Conservation (phyloP, 2,113 vertebrate species). For the Lamprologus callipterus region DNA sequence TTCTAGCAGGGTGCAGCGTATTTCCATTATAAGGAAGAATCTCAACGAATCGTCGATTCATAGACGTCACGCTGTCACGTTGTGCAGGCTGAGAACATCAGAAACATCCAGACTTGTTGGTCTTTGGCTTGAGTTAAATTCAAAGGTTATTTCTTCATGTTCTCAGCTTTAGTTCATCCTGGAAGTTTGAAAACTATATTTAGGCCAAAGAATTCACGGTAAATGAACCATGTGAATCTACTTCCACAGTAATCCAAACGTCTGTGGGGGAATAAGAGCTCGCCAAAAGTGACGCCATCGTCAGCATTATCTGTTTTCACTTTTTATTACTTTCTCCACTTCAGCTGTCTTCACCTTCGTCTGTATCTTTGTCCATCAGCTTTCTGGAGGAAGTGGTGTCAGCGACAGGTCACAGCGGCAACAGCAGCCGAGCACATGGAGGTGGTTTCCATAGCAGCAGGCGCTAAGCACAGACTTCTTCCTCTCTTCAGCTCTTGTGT, state of each 20-base stretch:
- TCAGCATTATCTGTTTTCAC: not conserved
- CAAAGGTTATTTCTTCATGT: not conserved
- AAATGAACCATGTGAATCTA: not conserved
- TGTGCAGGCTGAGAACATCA: not conserved
- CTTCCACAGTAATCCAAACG: not conserved
- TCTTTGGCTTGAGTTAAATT: not conserved
- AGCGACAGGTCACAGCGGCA: constrained; percentile 16
- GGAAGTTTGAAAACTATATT: not conserved
- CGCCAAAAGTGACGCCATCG: not conserved
- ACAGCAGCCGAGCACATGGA: constrained; percentile 37
- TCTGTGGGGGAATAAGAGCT: not conserved
- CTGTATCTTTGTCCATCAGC: constrained; percentile 4
- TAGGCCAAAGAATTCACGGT: not conserved
- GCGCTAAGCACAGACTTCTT: constrained; percentile 31
- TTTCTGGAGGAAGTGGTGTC: constrained; percentile 72
- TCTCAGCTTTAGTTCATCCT: not conserved
- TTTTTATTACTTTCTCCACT: not conserved
- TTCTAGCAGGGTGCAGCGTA: not conserved
- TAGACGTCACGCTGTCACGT: rapidly evolving
- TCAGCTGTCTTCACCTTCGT: not conserved
- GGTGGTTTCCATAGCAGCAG: constrained; percentile 47
- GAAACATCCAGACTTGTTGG: not conserved
- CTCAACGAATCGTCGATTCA: rapidly evolving
- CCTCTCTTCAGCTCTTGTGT: not conserved
- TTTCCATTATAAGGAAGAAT: not conserved